Base-by-base conservation (phyloP, 2,888 invertebrate species). In the Diploptera punctata region DNA sequence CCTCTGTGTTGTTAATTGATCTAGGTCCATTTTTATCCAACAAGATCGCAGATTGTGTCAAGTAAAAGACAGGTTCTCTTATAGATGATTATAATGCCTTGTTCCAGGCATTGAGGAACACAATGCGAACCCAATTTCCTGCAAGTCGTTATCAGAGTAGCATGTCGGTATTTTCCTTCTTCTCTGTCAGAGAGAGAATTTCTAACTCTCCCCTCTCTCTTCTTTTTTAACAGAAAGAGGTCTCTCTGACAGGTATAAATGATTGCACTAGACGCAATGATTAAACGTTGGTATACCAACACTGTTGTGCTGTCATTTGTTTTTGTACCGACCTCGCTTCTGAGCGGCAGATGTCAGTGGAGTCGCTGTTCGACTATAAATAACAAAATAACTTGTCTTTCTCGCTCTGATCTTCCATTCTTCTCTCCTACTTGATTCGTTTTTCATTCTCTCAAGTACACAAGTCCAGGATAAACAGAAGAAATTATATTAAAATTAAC, bases 221-320 rank as follows among this genome's bases (percentile, higher is more conserved):
- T 21, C 21, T 44, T 24, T 44, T 3, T 33, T 21, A 10, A 19
- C 60, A 49, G 54, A 21, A 33, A 26, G 33, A 47, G 29, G 52
- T 24, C 70, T 24, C n/a, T n/a, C n/a, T 73, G 74, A 73, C 74
- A 75, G 72, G 74, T 73, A 75, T 73, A 73, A 75, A 75, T 71
- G 73, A 75, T 75, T 73, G 72, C 73, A 29, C 65, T 47, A 72
- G 73, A 71, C 73, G 68, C 69, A 75, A 75, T 75, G 75, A 75
- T 75, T 75, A 75, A 75, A 73, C 75, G 74, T 65, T 68, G 73
- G 71, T 73, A 71, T 70, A 68, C 73, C 68, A 68, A 65, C 75
- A 57, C 71, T 73, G 73, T 73, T 75, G 73, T 75, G 71, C 75
- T 73, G 75, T 75, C 75, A 75, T 75, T 75, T 75, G 75, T 75